Evolutionary conservation across 1,140 invertebrate genomes (phyloP).

Genomic region (Pseudomyrmex flavicornis): DNA sequence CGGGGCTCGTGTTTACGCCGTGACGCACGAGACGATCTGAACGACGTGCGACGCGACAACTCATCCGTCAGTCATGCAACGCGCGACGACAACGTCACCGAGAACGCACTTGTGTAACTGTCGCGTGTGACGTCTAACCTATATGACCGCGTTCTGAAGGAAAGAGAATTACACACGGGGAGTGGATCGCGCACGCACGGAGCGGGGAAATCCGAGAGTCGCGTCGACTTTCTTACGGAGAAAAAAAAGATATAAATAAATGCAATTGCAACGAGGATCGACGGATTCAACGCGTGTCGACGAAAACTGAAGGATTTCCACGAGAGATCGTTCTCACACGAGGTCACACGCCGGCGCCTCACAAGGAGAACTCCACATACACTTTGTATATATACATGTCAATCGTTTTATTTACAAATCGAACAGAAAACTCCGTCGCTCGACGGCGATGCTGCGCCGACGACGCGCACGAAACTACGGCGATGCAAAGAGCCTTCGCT

Average conservation of each 20-base stretch:
- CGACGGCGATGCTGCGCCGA: conserved; percentile 6
- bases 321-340: background rate
- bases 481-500: background rate
- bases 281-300: background rate
- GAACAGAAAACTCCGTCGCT: background rate
- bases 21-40: background rate
- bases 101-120: conserved; percentile 15
- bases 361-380: background rate
- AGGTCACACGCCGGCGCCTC: background rate
- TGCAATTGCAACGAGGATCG: conserved; percentile 11
- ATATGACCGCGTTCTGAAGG: conserved; percentile 13
- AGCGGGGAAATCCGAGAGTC: background rate
- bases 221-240: background rate
- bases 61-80: conserved; percentile 7
- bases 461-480: background rate
- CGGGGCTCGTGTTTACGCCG: background rate
- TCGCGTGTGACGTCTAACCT: conserved; percentile 53
- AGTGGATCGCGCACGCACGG: background rate
- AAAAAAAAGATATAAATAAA: background rate
- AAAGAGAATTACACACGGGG: background rate
- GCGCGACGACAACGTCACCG: conserved; percentile 1
- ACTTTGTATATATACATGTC: background rate
- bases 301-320: background rate
- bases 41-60: background rate
- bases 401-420: conserved; percentile 1